phyloP scores from a whole-genome alignment of 2,797 vertebrate genomes.

The Avahi laniger region DNA sequence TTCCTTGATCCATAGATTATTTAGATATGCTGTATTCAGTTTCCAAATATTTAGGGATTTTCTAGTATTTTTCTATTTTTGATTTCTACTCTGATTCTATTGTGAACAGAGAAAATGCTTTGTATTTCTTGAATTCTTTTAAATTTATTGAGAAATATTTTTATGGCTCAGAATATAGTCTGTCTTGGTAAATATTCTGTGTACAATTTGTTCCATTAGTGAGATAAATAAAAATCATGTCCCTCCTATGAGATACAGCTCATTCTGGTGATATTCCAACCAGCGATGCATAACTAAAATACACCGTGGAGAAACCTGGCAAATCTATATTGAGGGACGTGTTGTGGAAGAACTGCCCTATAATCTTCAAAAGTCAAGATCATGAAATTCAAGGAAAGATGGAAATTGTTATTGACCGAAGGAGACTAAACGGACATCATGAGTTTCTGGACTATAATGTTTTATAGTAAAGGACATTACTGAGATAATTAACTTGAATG shows the following conservation, averaged over 20 bases:
- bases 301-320: background rate
- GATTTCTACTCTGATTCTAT: background rate
- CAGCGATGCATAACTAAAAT: background rate
- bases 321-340: background rate
- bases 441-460: background rate
- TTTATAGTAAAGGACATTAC: background rate
- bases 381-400: background rate
- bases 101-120: background rate
- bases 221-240: background rate
- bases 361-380: background rate
- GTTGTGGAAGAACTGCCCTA: background rate
- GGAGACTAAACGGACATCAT: background rate
- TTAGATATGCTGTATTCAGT: background rate
- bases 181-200: background rate
- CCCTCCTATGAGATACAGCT: background rate
- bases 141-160: background rate
- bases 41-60: background rate
- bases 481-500: background rate
- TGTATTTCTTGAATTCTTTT: background rate
- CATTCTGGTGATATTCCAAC: background rate
- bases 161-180: background rate
- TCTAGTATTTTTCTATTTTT: background rate
- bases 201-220: background rate
- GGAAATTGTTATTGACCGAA: background rate
- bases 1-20: background rate